Conservation (phyloP, 2,113 vertebrate genomes). For the Actinemys pallida region DNA sequence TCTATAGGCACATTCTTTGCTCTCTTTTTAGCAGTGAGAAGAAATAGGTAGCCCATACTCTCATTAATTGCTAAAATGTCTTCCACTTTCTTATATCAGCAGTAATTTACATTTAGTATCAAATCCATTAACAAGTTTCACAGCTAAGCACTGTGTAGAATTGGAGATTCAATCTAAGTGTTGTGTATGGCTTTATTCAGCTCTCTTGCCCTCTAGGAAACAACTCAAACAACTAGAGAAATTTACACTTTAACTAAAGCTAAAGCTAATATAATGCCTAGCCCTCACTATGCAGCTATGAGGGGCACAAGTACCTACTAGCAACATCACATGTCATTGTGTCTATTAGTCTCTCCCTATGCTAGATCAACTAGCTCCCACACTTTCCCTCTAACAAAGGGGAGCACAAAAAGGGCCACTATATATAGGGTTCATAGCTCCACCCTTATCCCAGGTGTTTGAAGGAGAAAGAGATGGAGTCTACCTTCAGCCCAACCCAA, state of each 20-base stretch:
- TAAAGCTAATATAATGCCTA: accelerated
- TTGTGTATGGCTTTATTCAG: neutral
- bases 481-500: neutral
- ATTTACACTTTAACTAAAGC: neutral
- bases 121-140: slow-evolving; percentile 33
- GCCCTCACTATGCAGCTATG: accelerated
- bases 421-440: neutral
- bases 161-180: neutral
- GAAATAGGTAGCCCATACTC: slow-evolving; percentile 59
- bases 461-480: neutral
- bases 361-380: neutral
- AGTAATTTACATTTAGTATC: slow-evolving; percentile 41
- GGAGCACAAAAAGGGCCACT: neutral
- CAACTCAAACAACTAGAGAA: neutral
- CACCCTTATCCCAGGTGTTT: neutral
- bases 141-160: neutral
- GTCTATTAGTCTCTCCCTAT: neutral
- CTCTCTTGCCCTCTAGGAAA: neutral
- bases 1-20: slow-evolving; percentile 6
- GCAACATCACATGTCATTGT: accelerated
- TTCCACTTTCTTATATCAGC: slow-evolving; percentile 21
- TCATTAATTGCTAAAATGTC: slow-evolving; percentile 48
- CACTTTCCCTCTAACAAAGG: accelerated
- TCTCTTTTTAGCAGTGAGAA: slow-evolving; percentile 48
- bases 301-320: neutral